Conservation (phyloP, 2,797 vertebrate genomes). For the Zenarchopterus dispar region DNA sequence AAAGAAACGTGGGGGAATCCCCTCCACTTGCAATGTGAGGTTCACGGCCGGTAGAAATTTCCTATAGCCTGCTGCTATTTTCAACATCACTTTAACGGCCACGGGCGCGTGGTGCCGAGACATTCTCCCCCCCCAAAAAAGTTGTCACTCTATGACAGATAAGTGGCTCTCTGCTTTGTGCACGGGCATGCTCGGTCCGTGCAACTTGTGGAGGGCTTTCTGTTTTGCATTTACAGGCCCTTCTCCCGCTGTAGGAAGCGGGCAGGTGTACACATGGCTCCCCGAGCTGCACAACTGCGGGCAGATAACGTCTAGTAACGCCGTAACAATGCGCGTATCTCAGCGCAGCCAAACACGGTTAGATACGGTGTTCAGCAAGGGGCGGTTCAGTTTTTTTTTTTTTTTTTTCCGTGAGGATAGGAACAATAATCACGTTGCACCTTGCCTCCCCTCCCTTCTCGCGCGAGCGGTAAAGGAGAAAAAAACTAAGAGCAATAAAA, state of each 20-base stretch:
- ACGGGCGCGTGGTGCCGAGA: slow-evolving; percentile 42
- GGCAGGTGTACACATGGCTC: slow-evolving; percentile 80
- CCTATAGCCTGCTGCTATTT: slow-evolving; percentile 26
- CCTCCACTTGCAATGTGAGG: slow-evolving; percentile 53
- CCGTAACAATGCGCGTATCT: slow-evolving; percentile 55
- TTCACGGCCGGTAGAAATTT: slow-evolving; percentile 65
- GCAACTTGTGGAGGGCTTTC: slow-evolving; percentile 44
- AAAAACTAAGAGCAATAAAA: slow-evolving; percentile 45
- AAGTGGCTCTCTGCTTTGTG: slow-evolving; percentile 25
- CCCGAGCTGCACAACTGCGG: slow-evolving; percentile 19
- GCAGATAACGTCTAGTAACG: slow-evolving; percentile 9
- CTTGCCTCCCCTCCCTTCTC: slow-evolving; percentile 42
- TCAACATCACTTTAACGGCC: slow-evolving; percentile 13
- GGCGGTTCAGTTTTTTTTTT: slow-evolving; percentile 71
- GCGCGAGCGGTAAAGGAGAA: slow-evolving; percentile 45
- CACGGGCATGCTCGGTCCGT: slow-evolving; percentile 35
- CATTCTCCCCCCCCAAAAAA: slow-evolving; percentile 27
- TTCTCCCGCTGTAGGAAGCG: slow-evolving; percentile 23
- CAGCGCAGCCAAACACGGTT: slow-evolving; percentile 82
- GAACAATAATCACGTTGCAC: slow-evolving; percentile 82
- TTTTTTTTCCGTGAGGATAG: slow-evolving; percentile 53
- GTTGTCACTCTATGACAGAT: slow-evolving; percentile 57
- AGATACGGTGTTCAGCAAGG: slow-evolving; percentile 79
- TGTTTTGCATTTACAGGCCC: slow-evolving; percentile 24
- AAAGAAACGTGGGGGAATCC: slow-evolving; percentile 52